phyloP scores from a whole-genome alignment of 2,113 vertebrate genomes.

The Festucalex cinctus region DNA sequence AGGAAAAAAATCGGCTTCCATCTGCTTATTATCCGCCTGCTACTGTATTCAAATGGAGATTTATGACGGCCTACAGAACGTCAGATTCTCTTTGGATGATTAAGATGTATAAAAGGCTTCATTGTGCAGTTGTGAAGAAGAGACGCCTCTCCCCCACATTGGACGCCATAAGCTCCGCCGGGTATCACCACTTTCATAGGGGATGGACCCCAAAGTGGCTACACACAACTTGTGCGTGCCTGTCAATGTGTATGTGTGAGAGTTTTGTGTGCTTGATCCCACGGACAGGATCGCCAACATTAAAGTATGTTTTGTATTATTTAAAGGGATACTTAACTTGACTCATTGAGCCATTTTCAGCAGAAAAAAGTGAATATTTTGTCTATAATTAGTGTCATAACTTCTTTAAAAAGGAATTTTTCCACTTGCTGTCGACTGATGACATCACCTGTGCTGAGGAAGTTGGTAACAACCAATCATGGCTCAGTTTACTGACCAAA shows the following conservation, averaged over 20 bases:
- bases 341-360: no score
- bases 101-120: slow-evolving; percentile 18
- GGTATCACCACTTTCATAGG: slow-evolving; percentile 52
- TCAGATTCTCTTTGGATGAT: slow-evolving; percentile 9
- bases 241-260: slow-evolving; percentile 8
- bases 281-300: no score
- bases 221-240: slow-evolving; percentile 12
- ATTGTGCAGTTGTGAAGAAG: slow-evolving; percentile 10
- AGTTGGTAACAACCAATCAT: no score
- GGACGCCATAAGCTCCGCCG: slow-evolving; percentile 44
- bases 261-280: no score
- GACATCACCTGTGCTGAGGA: no score
- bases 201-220: slow-evolving; percentile 48
- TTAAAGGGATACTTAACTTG: no score
- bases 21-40: slow-evolving; percentile 1
- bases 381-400: no score
- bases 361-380: no score
- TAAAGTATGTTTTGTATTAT: no score
- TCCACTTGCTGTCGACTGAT: no score
- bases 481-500: no score
- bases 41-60: slow-evolving; percentile 7
- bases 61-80: background rate
- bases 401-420: no score
- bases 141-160: slow-evolving; percentile 29
- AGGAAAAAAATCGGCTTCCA: background rate